phyloP scores from a whole-genome alignment of 2,113 vertebrate genomes.

The Arothron firmamentum region DNA sequence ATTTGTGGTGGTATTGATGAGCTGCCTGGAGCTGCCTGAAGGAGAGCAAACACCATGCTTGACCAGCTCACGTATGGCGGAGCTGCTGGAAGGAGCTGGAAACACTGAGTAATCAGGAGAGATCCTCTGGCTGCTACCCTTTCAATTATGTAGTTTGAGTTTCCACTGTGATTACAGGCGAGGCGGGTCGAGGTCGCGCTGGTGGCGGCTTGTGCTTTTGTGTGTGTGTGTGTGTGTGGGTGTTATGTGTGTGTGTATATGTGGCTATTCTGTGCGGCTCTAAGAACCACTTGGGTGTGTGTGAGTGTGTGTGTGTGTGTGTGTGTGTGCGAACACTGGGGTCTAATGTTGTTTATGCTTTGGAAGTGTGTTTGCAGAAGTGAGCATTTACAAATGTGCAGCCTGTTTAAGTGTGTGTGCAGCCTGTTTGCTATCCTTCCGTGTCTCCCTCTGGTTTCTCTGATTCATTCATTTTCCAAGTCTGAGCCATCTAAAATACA shows the following conservation, averaged over 20 bases:
- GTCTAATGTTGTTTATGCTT: conserved; percentile 27
- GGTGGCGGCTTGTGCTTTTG: conserved; percentile 24
- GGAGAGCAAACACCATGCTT: conserved; percentile 34
- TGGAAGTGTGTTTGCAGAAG: conserved; percentile 35
- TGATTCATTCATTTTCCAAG: conserved; percentile 34
- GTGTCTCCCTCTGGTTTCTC: conserved; percentile 21
- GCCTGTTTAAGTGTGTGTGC: conserved; percentile 38
- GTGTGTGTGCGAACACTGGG: not conserved
- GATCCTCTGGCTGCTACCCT: conserved; percentile 62
- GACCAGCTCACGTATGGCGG: conserved; percentile 59
- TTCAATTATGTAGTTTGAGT: conserved; percentile 75
- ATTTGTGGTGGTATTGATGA: conserved; percentile 63
- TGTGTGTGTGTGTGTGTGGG: not conserved
- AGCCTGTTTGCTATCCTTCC: conserved; percentile 46
- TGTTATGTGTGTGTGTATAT: conserved; percentile 6
- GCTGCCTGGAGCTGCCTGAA: conserved; percentile 43
- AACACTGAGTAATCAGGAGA: conserved; percentile 67
- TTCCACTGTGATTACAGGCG: conserved; percentile 66
- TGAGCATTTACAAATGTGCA: conserved; percentile 43
- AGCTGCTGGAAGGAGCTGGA: conserved; percentile 55
- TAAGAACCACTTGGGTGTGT: not conserved
- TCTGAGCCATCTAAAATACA: conserved; percentile 31
- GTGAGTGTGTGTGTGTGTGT: conserved; percentile 7
- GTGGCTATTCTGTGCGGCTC: not conserved
- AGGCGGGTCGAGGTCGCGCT: conserved; percentile 64